Evolutionary conservation across 2,797 vertebrate genomes (phyloP), one percentile per base, ranked within the genome.

Genomic region (Crenuchus spilurus): DNA sequence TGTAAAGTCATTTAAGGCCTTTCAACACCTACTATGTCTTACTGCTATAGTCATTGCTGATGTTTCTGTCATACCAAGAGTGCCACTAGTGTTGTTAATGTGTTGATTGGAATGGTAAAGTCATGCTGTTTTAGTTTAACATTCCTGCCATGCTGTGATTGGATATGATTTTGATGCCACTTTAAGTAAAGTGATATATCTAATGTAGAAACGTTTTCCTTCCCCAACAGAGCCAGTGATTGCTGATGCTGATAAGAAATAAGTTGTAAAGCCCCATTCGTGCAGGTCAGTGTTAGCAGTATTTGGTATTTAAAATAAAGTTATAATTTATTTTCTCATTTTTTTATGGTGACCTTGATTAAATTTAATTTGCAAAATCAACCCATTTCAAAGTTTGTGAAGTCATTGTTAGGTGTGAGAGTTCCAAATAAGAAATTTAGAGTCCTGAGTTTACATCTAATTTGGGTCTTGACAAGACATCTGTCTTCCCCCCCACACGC

Each of bases 221-320:
- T 60, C 51, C 51, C 57, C 0, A 41, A 88, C 89, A 94, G 93
- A 93, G 74, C 31, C 84, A 0, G 41, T 28, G 6, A 31, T 33
- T 72, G 60, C 82, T 66, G 91, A 92, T 4, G 87, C 87, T 18
- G 90, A 86, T 0, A 90, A 91, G 88, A 89, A 92, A 90, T 92
- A 91, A 80, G 51, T 41, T 71, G 33, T 76, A 82, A 71, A 75
- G 62, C 64, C 41, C 75, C 80, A 75, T 65, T 70, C 70, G 81
- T 80, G 72, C 82, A 91, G 90, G 91, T 93, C 64, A 90, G 88
- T 85, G 66, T 62, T 33, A 46, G 1, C 55, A 24, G 1, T 28
- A 33, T 42, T 13, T 44, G 13, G 5, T 10, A 35, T 7, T 20
- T 14, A 8, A 24, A 30, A 54, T 14, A 28, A 1, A 1, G 35